Evolutionary conservation across 2,113 vertebrate genomes (phyloP), one percentile per base, ranked within the genome.

Genomic region (Brachypodius melanocephalos): DNA sequence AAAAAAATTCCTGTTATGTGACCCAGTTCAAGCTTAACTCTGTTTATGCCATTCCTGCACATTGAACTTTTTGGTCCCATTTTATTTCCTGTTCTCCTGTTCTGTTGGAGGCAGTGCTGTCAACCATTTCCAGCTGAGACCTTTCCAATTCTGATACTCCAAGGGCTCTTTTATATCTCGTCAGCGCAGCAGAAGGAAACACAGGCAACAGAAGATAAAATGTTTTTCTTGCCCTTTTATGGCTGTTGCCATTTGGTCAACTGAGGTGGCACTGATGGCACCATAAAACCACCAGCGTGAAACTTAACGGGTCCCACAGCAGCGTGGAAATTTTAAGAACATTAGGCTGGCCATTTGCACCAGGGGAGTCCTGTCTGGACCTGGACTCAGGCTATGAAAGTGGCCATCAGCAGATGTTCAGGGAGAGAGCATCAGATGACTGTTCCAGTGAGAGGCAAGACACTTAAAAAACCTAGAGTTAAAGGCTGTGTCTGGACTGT

Each of bases 371-470:
- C 52, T 75, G 69, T 42, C 52, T 4, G 5, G 81, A 51, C 36
- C 49, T 84, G 59, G 45, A 66, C 57, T 66, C 91, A 49, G 63
- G 49, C 72, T 77, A 49, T 52, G 18, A 74, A 74, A 89, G 55
- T 63, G 51, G 59, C 51, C 68, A 38, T 68, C 59, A 52, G 43
- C 93, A 92, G 91, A 95, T 94, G 84, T 86, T 92, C 49, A 74
- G 83, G 76, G 89, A 77, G 24, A 57, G 8, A 57, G 31, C 48
- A 72, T 51, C 26, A 57, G 16, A 86, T 83, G 86, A 69, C 31
- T 24, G 54, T 45, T 62, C 49, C 63, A 77, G 55, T 36, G 74
- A 67, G 69, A 93, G 34, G 34, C 19, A 88, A 72, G 22, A 24
- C 32, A 29, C 25, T 57, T 85, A 26, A 86, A 89, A 96, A 89